These are phyloP conservation scores for Stegodyphus mimosarum DNA, from an alignment of 1,140 invertebrate genomes.

Conservation along the genomic window DNA sequence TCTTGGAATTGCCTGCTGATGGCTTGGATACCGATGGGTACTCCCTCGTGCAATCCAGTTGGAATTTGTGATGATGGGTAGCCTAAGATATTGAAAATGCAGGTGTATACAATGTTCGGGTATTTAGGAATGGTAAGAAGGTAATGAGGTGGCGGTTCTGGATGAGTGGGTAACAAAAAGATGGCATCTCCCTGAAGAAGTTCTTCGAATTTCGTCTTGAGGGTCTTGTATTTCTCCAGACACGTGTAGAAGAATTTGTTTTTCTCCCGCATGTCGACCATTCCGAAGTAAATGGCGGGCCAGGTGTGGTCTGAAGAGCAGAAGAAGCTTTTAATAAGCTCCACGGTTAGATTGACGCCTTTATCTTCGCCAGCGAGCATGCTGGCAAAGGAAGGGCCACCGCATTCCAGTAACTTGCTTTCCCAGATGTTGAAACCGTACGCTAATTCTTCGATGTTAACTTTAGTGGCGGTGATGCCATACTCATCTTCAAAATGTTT, in stretches of 20 bases:
- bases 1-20: slow-evolving; percentile 29
- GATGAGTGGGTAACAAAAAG: slow-evolving; percentile 2
- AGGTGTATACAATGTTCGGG: neutral
- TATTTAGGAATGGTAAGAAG: slow-evolving; percentile 6
- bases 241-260: neutral
- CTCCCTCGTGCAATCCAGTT: slow-evolving; percentile 51
- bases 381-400: neutral
- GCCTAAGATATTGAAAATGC: slow-evolving; percentile 15
- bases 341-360: neutral
- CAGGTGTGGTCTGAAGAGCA: neutral
- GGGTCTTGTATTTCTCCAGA: neutral
- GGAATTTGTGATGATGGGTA: neutral
- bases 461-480: neutral
- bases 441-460: neutral
- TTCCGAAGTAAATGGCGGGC: neutral
- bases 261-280: neutral
- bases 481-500: slow-evolving; percentile 1
- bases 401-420: slow-evolving; percentile 7
- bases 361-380: neutral
- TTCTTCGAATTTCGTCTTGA: slow-evolving; percentile 1
- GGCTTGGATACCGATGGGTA: slow-evolving; percentile 32
- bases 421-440: neutral
- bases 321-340: neutral
- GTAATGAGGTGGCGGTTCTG: slow-evolving; percentile 3
- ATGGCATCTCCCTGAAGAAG: neutral